Conservation (phyloP, 2,888 invertebrate genomes). For the Lissocephala sabroskyi region DNA sequence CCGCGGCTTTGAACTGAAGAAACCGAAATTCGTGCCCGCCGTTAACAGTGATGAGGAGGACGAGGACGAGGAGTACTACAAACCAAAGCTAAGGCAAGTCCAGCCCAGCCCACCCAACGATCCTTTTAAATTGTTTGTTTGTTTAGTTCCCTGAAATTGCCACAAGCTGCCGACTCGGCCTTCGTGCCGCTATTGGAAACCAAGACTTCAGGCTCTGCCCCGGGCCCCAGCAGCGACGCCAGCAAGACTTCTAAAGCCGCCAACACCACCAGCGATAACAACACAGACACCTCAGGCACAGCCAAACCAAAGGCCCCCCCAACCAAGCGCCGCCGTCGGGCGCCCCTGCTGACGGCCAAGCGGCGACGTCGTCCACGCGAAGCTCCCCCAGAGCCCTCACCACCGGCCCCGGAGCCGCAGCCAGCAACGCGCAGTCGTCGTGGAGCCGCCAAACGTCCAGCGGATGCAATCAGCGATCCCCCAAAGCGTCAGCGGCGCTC, state of each 20-base stretch:
- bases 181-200: no score
- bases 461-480: constrained; percentile 10
- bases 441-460: not conserved
- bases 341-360: constrained; percentile 32
- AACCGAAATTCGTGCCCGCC: constrained; percentile 57
- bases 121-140: not conserved
- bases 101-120: not conserved
- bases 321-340: constrained; percentile 49
- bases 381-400: constrained; percentile 13
- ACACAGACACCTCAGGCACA: constrained; percentile 49
- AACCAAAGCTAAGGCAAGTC: constrained; percentile 48
- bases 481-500: constrained; percentile 26
- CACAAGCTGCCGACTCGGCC: constrained; percentile 36
- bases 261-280: constrained; percentile 13
- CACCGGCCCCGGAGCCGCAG: not conserved
- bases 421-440: no score
- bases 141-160: constrained; percentile 42
- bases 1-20: constrained; percentile 62
- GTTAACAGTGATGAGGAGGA: constrained; percentile 45
- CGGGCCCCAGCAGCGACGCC: no score
- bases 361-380: constrained; percentile 22
- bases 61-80: constrained; percentile 21
- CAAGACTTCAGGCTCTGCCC: no score
- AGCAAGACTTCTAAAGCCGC: not conserved
- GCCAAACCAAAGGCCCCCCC: constrained; percentile 35